Percentiles rank a stretch among this genome's conserved stretches.
Conservation (phyloP, 2,888 invertebrate genomes). For the Lissocephala sabroskyi region DNA sequence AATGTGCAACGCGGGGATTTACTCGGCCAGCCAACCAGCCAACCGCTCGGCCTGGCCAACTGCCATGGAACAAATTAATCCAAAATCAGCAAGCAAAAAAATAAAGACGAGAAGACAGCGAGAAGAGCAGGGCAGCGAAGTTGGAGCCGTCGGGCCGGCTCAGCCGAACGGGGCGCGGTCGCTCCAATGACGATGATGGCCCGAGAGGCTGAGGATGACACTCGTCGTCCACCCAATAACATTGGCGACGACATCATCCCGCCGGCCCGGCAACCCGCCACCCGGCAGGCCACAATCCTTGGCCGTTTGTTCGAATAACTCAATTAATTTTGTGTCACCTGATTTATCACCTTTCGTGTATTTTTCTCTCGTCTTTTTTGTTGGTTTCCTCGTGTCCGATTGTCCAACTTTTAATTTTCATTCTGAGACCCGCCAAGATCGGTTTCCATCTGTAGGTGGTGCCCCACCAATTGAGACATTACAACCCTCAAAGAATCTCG, state of each 20-base stretch:
- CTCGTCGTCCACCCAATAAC: slow-evolving; percentile 49
- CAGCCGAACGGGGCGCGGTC: too few relatives aligned
- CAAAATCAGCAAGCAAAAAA: slow-evolving; percentile 66
- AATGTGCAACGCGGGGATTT: slow-evolving; percentile 42
- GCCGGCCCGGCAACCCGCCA: slow-evolving; percentile 1
- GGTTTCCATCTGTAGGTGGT: slow-evolving; percentile 40
- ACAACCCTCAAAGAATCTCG: background rate
- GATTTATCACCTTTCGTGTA: slow-evolving; percentile 71
- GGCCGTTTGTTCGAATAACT: slow-evolving; percentile 72
- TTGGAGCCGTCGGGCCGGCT: too few relatives aligned
- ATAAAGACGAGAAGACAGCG: background rate
- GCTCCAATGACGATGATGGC: too few relatives aligned
- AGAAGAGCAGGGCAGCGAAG: background rate
- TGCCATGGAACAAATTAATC: slow-evolving; percentile 68
- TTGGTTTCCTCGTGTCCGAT: slow-evolving; percentile 55
- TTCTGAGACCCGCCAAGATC: too few relatives aligned
- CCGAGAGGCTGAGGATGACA: slow-evolving; percentile 44
- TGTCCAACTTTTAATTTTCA: slow-evolving; percentile 66
- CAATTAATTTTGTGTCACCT: slow-evolving; percentile 73
- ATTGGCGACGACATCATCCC: slow-evolving; percentile 50
- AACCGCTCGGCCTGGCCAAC: too few relatives aligned
- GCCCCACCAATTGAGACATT: slow-evolving; percentile 46
- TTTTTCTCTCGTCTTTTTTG: too few relatives aligned
- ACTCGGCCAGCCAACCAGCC: too few relatives aligned
- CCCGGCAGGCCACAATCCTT: too few relatives aligned